Evolutionary conservation across 2,888 invertebrate species (phyloP), one percentile per base, ranked within the genome.

Genomic region (Chalcis sispes): DNA sequence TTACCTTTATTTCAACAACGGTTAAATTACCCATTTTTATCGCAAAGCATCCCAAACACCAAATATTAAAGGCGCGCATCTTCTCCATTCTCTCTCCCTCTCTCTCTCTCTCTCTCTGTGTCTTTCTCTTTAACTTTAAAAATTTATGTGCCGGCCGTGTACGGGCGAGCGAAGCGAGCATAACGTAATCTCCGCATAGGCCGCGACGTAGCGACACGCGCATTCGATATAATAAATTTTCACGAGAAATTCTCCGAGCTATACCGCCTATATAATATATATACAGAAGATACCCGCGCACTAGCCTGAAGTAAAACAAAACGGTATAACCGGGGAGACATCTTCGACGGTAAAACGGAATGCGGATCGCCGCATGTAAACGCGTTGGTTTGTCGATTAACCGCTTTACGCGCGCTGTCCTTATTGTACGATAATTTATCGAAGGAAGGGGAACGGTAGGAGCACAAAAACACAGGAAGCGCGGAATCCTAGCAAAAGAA

Each of bases 321-420:
- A 2, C 18, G 32, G 0, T n/a, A 25, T 61, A 61, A 61, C 25
- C 61, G 23, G 61, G 61, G 40, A 40, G 36, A 25, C 29, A 56
- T 56, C 56, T 25, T 29, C 18, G 29, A 18, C 25, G n/a, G n/a
- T n/a, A n/a, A n/a, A n/a, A n/a, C n/a, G 59, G 61, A 61, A 61
- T 61, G 61, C 61, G 61, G 61, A 61, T 61, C 40, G 61, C 27
- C 10, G 29, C n/a, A 4, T 0, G 23, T 23, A 52, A 5, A 52
- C 54, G 54, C 36, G 58, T 29, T 20, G 36, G 23, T 61, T 61
- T 61, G 4, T 15, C 42, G 61, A 42, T 61, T 61, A 42, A 42
- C 42, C 40, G 25, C 20, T 20, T 23, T 10, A 23, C 29, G 1
- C 1, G 32, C 2, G 29, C 32, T 32, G 56, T n/a, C n/a, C n/a